Evolutionary conservation across 1,140 invertebrate species (phyloP).

Genomic region (Drosophila cardini): DNA sequence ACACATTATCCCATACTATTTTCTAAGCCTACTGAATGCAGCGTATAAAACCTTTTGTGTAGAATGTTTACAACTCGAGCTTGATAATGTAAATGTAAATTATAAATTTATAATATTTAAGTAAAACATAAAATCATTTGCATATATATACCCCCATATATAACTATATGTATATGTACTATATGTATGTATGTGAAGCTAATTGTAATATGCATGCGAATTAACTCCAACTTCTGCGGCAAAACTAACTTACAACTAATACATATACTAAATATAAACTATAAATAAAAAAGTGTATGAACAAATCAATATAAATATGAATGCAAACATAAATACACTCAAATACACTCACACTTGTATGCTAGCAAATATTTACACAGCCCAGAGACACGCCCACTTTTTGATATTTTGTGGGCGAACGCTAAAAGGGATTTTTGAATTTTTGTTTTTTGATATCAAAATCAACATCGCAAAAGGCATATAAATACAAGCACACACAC

Average conservation of each 20-base stretch:
- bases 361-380: conserved; percentile 66
- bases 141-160: conserved; percentile 38
- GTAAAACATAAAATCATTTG: conserved; percentile 51
- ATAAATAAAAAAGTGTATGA: conserved; percentile 11
- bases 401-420: conserved; percentile 44
- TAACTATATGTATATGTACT: conserved; percentile 10
- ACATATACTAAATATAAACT: conserved; percentile 10
- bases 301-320: neutral
- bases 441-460: conserved; percentile 74
- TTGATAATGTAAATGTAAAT: conserved; percentile 79
- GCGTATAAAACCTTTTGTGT: conserved; percentile 75
- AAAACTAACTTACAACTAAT: conserved; percentile 7
- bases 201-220: conserved; percentile 41
- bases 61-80: conserved; percentile 82
- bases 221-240: conserved; percentile 16
- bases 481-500: conserved; percentile 1
- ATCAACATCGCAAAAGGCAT: conserved; percentile 19
- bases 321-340: conserved; percentile 6
- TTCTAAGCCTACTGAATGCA: conserved; percentile 28
- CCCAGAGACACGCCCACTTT: conserved; percentile 26
- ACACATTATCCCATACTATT: conserved; percentile 6
- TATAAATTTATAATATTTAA: conserved; percentile 65
- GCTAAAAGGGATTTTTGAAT: conserved; percentile 60
- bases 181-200: conserved; percentile 27
- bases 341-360: conserved; percentile 11